phyloP scores from a whole-genome alignment of 2,888 invertebrate genomes.

The Lasioglossum leucozonium region DNA sequence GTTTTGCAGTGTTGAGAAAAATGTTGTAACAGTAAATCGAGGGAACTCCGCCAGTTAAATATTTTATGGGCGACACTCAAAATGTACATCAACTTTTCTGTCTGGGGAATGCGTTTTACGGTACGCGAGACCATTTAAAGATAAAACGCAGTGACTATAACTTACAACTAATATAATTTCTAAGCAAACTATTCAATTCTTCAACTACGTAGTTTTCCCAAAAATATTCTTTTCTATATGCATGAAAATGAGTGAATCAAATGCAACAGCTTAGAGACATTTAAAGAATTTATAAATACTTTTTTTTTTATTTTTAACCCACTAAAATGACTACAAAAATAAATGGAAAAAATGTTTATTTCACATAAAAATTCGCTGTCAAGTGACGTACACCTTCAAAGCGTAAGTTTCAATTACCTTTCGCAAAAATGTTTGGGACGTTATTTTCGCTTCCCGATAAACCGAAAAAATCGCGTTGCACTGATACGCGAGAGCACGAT shows the following conservation, averaged over 20 bases:
- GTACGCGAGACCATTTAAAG: neutral
- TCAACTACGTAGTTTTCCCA: neutral
- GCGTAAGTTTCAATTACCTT: neutral
- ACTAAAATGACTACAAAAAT: no score
- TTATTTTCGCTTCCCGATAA: neutral
- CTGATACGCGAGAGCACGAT: neutral
- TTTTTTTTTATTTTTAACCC: no score
- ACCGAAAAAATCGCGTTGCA: neutral
- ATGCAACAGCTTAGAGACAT: no score
- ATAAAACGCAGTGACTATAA: neutral
- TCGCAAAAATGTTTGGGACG: neutral
- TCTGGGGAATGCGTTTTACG: neutral
- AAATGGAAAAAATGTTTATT: no score
- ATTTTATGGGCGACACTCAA: neutral
- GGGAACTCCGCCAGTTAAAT: neutral
- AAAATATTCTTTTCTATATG: no score
- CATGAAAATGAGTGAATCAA: no score
- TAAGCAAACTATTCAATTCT: neutral
- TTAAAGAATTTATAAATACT: no score
- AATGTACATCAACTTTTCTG: neutral
- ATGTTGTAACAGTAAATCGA: neutral
- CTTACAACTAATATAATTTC: neutral
- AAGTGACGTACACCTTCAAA: neutral
- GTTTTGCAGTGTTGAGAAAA: neutral
- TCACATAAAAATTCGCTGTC: neutral